A percentile compares a stretch with the other conserved stretches of the same genome.
Conservation (phyloP, 2,113 vertebrate species). For the Charadrius vociferus region DNA sequence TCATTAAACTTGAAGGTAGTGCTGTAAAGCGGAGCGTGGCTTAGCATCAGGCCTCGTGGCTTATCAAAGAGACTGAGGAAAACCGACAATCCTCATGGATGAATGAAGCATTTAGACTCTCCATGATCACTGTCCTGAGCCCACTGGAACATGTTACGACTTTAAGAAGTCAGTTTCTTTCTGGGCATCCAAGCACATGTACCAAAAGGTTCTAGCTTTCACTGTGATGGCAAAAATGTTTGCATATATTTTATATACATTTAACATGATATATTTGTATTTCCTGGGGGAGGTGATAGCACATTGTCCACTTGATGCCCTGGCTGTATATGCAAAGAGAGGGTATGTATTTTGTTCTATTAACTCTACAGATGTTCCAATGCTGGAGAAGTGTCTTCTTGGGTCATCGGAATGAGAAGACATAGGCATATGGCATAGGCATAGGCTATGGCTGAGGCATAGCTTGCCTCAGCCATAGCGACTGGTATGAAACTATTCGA, state of each 20-base stretch:
- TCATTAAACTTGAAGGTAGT: not conserved
- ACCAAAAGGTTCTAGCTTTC: not conserved
- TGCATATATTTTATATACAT: not conserved
- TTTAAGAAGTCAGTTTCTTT: not conserved
- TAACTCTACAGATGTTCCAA: not conserved
- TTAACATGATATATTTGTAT: not conserved
- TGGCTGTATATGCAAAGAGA: not conserved
- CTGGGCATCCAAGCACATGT: not conserved
- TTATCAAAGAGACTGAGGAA: not conserved
- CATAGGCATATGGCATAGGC: too few species aligned
- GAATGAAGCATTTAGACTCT: not conserved
- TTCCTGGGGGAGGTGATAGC: not conserved
- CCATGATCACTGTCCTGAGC: not conserved
- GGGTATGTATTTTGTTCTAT: not conserved
- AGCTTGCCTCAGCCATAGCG: not conserved
- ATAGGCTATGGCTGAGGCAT: too few species aligned
- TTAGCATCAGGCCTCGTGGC: not conserved
- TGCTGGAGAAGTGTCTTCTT: not conserved
- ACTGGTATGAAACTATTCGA: not conserved
- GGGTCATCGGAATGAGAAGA: not conserved
- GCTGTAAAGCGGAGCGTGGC: not conserved
- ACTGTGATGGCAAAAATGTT: not conserved
- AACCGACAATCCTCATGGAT: not conserved
- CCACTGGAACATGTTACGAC: accelerated
- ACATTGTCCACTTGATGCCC: not conserved